These are phyloP conservation scores for Phenganax subtilis DNA, from an alignment of 92 coral and sea anemone genomes.

Conservation along the genomic window DNA sequence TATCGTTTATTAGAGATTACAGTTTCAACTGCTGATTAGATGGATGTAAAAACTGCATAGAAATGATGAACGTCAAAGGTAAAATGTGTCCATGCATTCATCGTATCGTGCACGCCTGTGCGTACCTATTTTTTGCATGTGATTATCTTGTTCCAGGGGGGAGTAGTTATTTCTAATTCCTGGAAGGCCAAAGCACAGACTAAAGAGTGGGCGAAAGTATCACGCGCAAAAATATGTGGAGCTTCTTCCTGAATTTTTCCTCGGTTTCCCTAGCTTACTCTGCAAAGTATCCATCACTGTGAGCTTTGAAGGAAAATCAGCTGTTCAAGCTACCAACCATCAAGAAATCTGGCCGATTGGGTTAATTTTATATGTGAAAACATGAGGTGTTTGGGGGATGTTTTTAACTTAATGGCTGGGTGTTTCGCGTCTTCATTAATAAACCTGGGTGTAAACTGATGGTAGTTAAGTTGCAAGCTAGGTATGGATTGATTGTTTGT, in stretches of 20 bases:
- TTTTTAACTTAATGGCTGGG: not conserved
- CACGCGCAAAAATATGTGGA: not conserved
- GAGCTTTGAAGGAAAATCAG: not conserved
- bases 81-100: no score
- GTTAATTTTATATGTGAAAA: not conserved
- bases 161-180: not conserved
- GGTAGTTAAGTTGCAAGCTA: no score
- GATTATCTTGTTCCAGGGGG: not conserved
- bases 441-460: no score
- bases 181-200: not conserved
- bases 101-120: no score
- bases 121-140: no score
- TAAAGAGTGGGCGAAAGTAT: not conserved
- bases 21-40: no score
- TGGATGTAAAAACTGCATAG: no score
- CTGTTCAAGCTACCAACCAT: not conserved
- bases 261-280: not conserved
- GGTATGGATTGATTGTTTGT: no score
- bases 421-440: not conserved
- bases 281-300: constrained; percentile 2
- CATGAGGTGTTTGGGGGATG: not conserved
- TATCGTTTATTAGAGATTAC: no score
- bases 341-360: not conserved
- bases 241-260: not conserved
- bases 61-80: no score